A percentile compares a stretch with the other conserved stretches of the same genome.
Evolutionary conservation across 2,888 invertebrate genomes (phyloP).

Genomic region (Ormyrus thymus): DNA sequence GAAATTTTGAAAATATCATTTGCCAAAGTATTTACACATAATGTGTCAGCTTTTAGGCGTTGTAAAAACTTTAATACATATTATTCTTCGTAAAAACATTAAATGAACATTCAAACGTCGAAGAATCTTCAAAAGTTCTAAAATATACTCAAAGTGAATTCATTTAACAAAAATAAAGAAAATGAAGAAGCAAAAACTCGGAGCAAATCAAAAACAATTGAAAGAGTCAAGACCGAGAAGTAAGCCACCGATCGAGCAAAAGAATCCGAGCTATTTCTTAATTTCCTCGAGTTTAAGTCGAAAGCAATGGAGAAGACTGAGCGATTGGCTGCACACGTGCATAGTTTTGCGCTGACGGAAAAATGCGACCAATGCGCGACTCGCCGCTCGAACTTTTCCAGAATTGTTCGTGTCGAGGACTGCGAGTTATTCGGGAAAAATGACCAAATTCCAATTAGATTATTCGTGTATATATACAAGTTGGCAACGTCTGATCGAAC

Average conservation of each 20-base stretch:
- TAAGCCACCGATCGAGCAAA: not conserved
- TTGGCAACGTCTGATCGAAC: too few species aligned
- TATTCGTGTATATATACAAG: too few species aligned
- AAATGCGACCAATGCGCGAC: not conserved
- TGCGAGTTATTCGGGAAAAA: too few species aligned
- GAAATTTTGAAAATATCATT: slow-evolving; percentile 13
- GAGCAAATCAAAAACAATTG: not conserved
- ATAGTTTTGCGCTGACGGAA: not conserved
- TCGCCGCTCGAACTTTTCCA: not conserved
- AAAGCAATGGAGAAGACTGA: not conserved
- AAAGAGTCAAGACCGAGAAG: not conserved
- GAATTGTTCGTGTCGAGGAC: not conserved
- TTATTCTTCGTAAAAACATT: too few species aligned
- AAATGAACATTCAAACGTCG: not conserved
- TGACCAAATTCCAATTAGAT: too few species aligned
- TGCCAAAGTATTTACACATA: not conserved
- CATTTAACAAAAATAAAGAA: not conserved
- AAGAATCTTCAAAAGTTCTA: not conserved
- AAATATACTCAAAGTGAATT: not conserved
- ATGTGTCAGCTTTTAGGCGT: not conserved
- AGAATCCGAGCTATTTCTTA: slow-evolving; percentile 34
- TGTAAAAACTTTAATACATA: too few species aligned
- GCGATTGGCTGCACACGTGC: not conserved
- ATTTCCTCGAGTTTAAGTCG: not conserved
- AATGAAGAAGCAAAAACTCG: not conserved